Base-by-base conservation (phyloP, 1,140 invertebrate species). In the Anastrepha obliqua region DNA sequence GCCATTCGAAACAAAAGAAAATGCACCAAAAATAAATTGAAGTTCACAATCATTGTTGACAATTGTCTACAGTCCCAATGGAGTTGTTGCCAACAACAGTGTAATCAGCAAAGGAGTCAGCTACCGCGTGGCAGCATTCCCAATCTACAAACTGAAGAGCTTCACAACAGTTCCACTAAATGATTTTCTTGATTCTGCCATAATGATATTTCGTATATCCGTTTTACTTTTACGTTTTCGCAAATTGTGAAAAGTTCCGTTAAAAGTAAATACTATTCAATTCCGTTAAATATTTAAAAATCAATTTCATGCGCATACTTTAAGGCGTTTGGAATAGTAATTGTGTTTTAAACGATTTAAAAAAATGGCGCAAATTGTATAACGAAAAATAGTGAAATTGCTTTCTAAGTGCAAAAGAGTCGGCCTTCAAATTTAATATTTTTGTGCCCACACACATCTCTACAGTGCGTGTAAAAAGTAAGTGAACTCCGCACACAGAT, bases 1-100 rank as follows among this genome's bases (percentile, higher is more conserved):
- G 44, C 74, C 9, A 17, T 81, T 17, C 17, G 20, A 81, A 55
- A 20, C 74, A 81, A 55, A 81, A 58, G 74, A 81, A 51, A 47
- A 39, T 29, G 47, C n/a, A 81, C 8, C 74, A 29, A 81, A 81
- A 81, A 81, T 29, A 58, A 81, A 81, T 58, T 81, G 74, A 81
- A 81, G 74, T 47, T 81, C 47, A 58, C 74, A 81, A 81, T 58
- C 74, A 81, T 55, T n/a, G 74, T 81, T 81, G 74, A 81, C 44
- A 81, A 81, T 81, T 81, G 74, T 81, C 17, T 55, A 81, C 42
- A 58, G 47, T 55, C 51, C 74, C 74, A 42, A n/a, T 81, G 74
- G 74, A 81, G 20, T 29, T 47, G 51, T 39, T 47, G 5, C 1
- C 70, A 62, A 62, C 60, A 62, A 8, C 60, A 62, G 4, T n/a